phyloP scores from a whole-genome alignment of 2,113 vertebrate species.

The Rhombomys opimus region DNA sequence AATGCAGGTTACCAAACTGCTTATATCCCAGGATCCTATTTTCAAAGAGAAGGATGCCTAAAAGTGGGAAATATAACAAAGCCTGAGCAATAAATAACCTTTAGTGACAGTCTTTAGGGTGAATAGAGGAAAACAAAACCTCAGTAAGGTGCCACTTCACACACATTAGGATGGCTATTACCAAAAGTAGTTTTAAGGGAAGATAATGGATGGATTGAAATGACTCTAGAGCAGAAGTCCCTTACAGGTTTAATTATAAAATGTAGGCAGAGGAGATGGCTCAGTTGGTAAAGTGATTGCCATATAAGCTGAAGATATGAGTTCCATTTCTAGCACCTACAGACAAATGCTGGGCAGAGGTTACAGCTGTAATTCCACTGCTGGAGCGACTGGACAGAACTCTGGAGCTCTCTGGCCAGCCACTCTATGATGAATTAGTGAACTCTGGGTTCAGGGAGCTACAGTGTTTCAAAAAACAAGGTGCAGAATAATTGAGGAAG shows the following conservation, averaged over 20 bases:
- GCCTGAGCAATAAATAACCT: constrained; percentile 40
- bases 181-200: constrained; percentile 42
- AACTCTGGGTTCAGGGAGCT: not conserved
- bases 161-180: constrained; percentile 15
- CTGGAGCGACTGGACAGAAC: no score
- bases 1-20: constrained; percentile 7
- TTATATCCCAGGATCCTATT: not conserved
- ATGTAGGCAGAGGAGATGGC: not conserved
- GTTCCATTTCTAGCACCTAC: not conserved
- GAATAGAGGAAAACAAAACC: constrained; percentile 55
- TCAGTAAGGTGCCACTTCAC: not conserved
- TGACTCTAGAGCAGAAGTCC: constrained; percentile 13
- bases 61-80: constrained; percentile 24
- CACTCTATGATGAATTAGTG: not conserved
- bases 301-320: not conserved
- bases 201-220: constrained; percentile 35
- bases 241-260: not conserved
- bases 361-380: not conserved
- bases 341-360: not conserved
- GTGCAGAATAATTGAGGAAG: not conserved
- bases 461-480: not conserved
- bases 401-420: not conserved
- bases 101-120: constrained; percentile 15
- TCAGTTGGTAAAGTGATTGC: not conserved
- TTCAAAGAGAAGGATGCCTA: not conserved